Conservation (phyloP, 53 echinoderm and acorn worm genomes). For the Echinometra lucunter region DNA sequence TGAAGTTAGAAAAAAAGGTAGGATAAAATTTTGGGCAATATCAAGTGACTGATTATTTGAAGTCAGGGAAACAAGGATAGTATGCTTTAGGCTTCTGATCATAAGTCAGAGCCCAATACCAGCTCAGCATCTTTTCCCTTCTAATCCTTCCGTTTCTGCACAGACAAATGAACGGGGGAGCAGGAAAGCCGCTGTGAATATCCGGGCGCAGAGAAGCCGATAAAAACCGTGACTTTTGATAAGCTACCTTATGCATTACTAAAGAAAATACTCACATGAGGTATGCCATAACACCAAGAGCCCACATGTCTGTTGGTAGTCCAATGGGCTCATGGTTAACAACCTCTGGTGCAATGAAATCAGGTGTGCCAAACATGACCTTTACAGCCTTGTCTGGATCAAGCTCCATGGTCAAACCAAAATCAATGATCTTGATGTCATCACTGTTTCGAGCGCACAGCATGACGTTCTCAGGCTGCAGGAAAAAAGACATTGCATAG, state of each 20-base stretch:
- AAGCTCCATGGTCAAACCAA: slow-evolving; percentile 88
- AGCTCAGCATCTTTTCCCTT: too few relatives aligned
- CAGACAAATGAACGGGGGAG: too few relatives aligned
- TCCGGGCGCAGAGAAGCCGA: too few relatives aligned
- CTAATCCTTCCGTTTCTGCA: too few relatives aligned
- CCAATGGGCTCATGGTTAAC: slow-evolving; percentile 98
- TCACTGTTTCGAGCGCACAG: slow-evolving; percentile 86
- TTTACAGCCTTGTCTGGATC: slow-evolving; percentile 83
- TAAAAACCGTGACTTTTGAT: too few relatives aligned
- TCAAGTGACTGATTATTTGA: background rate
- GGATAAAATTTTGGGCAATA: background rate
- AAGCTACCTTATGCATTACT: background rate
- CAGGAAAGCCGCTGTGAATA: too few relatives aligned
- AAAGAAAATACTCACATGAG: slow-evolving; percentile 87
- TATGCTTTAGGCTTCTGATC: too few relatives aligned
- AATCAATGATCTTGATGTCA: slow-evolving; percentile 93
- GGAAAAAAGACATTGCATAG: background rate
- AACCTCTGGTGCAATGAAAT: slow-evolving; percentile 94
- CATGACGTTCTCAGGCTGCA: slow-evolving; percentile 97
- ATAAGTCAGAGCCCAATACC: too few relatives aligned
- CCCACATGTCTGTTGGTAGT: slow-evolving; percentile 96
- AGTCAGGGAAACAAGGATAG: background rate
- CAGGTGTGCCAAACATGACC: slow-evolving; percentile 97
- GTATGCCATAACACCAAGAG: slow-evolving; percentile 91
- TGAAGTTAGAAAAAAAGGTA: too few relatives aligned